phyloP scores from a whole-genome alignment of 2,888 invertebrate species.

The Tryphoninae sp. region DNA sequence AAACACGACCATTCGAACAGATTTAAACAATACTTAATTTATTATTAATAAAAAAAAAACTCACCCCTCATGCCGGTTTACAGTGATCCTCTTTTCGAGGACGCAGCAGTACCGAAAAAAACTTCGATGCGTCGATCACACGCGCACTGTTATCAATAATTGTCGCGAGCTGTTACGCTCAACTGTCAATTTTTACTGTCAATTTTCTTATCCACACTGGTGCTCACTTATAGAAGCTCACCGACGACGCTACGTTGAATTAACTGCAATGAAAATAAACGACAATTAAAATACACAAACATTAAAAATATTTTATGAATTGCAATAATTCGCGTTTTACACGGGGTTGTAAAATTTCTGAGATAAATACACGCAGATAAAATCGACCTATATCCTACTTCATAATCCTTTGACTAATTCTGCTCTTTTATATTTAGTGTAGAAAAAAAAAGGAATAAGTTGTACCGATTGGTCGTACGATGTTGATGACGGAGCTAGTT shows the following conservation, averaged over 20 bases:
- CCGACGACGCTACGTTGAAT: not conserved
- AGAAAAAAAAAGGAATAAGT: constrained; percentile 32
- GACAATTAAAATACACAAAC: not conserved
- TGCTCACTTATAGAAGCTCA: constrained; percentile 18
- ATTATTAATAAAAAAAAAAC: constrained; percentile 51
- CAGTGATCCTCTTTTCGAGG: constrained; percentile 61
- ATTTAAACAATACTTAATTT: constrained; percentile 19
- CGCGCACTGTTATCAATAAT: constrained; percentile 52
- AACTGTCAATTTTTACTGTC: constrained; percentile 47
- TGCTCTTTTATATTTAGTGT: constrained; percentile 10
- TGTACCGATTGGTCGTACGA: constrained; percentile 27
- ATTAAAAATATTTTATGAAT: not conserved
- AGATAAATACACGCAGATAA: not conserved
- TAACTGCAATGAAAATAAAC: constrained; percentile 28
- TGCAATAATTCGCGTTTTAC: not conserved
- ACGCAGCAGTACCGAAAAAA: constrained; percentile 34
- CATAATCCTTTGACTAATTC: constrained; percentile 13
- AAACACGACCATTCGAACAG: not conserved
- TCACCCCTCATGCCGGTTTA: constrained; percentile 74
- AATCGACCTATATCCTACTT: constrained; percentile 21
- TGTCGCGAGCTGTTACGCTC: constrained; percentile 54
- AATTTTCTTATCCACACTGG: constrained; percentile 51
- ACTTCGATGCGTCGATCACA: constrained; percentile 51
- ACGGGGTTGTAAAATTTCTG: not conserved
- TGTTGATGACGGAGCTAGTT: constrained; percentile 21